Percentiles rank a stretch among this genome's conserved stretches.
Evolutionary conservation across 1,140 invertebrate genomes (phyloP).

Genomic region (Polyergus mexicanus): DNA sequence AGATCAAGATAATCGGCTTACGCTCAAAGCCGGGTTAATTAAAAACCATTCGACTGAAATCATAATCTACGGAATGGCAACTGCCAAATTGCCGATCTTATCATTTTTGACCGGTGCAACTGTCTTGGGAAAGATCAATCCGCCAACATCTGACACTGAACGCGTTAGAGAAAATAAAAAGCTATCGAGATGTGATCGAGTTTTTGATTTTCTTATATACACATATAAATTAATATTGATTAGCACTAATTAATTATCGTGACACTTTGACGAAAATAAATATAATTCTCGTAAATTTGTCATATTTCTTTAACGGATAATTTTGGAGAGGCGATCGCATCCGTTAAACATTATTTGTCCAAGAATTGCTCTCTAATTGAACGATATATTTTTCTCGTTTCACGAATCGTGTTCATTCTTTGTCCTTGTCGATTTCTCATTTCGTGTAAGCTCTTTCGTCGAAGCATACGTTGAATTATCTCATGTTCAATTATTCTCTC

Average conservation of each 20-base stretch:
- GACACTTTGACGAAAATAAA: neutral
- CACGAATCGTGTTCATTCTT: constrained; percentile 35
- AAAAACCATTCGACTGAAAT: constrained; percentile 77
- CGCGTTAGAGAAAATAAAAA: neutral
- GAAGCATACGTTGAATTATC: constrained; percentile 63
- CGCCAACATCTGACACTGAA: too few relatives aligned
- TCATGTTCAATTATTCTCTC: constrained; percentile 67
- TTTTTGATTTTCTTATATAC: neutral
- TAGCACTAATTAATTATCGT: neutral
- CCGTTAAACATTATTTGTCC: neutral
- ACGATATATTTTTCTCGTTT: neutral
- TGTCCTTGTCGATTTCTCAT: neutral
- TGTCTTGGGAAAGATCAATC: constrained; percentile 36
- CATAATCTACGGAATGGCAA: constrained; percentile 68
- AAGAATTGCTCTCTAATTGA: constrained; percentile 27
- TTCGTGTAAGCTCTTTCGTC: constrained; percentile 14
- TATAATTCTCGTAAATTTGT: neutral
- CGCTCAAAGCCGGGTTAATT: constrained; percentile 81
- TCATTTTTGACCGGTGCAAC: constrained; percentile 37
- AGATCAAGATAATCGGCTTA: constrained; percentile 81
- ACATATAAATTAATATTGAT: neutral
- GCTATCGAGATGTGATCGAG: neutral
- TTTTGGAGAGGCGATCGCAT: neutral
- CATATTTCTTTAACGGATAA: neutral
- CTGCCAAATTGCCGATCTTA: constrained; percentile 56